A percentile compares a stretch with the other conserved stretches of the same genome.
phyloP scores from a whole-genome alignment of 2,113 vertebrate species.

The mouse (Mus musculus) region GRCm39 chr14:62846501-62847000 shows the following conservation, averaged over 20 bases:
- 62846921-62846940: neutral
- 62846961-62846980: neutral
- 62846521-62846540: neutral
- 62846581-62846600: neutral
- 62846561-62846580: too few species aligned
- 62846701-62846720: conserved; percentile 32
- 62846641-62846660: neutral
- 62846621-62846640: neutral
- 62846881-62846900: neutral
- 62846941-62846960: neutral
- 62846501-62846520: neutral
- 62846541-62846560: too few species aligned
- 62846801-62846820: neutral
- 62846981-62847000: neutral
- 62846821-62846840: neutral
- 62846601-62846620: neutral
- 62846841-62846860: neutral
- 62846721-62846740: neutral
- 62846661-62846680: neutral
- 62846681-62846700: conserved; percentile 28
- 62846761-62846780: neutral
- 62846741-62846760: neutral
- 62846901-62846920: neutral
- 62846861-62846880: fast-evolving
- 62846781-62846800: neutral